Percentiles rank a stretch among this genome's conserved stretches.
Conservation (phyloP, 2,797 vertebrate genomes). For the Lepus oiostolus region DNA sequence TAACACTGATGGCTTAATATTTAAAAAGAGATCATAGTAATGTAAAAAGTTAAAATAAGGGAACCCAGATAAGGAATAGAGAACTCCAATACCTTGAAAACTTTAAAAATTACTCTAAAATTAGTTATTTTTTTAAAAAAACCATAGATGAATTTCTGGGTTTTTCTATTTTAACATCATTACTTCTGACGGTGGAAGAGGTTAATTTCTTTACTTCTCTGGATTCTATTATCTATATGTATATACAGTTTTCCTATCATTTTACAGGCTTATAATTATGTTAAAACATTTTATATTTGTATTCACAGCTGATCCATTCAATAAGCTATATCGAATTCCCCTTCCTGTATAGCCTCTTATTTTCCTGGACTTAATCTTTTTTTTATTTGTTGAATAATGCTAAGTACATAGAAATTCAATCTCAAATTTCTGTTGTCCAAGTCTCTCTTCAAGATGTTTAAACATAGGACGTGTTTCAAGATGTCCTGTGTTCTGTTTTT, state of each 20-base stretch:
- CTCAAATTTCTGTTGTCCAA: neutral
- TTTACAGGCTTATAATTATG: neutral
- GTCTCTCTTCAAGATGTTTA: neutral
- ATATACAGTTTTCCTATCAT: neutral
- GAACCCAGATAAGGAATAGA: neutral
- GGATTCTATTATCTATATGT: no score
- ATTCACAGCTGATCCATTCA: neutral
- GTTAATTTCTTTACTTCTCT: neutral
- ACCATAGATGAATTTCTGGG: neutral
- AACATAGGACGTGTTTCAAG: neutral
- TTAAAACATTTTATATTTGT: neutral
- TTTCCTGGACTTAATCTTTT: neutral
- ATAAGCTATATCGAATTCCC: neutral
- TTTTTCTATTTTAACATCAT: neutral
- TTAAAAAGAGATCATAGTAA: neutral
- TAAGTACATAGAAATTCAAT: neutral
- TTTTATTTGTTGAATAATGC: slow-evolving; percentile 17
- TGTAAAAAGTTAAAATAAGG: neutral
- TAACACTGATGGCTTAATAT: neutral
- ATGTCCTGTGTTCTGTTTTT: neutral
- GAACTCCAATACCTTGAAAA: neutral
- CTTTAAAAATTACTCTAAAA: neutral
- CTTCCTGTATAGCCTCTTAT: neutral
- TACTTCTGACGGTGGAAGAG: neutral
- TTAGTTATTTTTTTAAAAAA: neutral